These are phyloP conservation scores for rabbit (Oryctolagus cuniculus) DNA, from an alignment of 2,113 vertebrate genomes.

Conservation along the genomic window DNA sequence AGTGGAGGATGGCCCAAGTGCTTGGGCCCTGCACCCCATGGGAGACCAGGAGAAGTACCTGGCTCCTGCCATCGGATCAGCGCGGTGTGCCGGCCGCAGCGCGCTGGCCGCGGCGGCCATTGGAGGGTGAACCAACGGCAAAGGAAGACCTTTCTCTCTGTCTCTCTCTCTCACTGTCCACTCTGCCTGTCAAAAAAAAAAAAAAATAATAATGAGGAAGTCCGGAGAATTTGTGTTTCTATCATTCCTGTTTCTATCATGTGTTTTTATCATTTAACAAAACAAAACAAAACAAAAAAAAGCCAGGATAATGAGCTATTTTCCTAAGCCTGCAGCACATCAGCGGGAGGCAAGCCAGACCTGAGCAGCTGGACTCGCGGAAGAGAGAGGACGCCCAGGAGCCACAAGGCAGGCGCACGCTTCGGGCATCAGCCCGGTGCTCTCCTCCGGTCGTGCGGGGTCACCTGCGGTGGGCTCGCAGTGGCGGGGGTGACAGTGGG, in stretches of 20 bases:
- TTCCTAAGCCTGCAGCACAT: constrained; percentile 33
- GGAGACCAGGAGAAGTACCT: too few relatives aligned
- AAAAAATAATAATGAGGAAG: constrained; percentile 47
- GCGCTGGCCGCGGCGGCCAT: too few relatives aligned
- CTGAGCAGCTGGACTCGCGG: neutral
- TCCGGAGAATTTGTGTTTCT: neutral
- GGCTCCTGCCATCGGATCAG: too few relatives aligned
- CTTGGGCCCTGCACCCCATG: too few relatives aligned
- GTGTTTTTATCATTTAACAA: neutral
- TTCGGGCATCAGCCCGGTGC: neutral
- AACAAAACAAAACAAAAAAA: too few relatives aligned
- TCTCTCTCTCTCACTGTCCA: too few relatives aligned
- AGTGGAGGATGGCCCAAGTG: too few relatives aligned
- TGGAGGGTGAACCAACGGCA: too few relatives aligned
- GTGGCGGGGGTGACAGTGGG: neutral
- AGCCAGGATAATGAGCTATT: constrained; percentile 43
- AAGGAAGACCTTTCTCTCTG: too few relatives aligned
- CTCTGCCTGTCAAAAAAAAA: too few relatives aligned
- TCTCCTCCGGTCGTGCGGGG: neutral
- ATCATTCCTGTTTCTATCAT: too few relatives aligned
- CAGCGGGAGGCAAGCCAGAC: neutral
- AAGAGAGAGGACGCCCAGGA: constrained; percentile 46
- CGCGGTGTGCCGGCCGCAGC: too few relatives aligned
- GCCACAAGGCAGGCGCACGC: neutral
- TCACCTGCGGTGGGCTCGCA: neutral